Evolutionary conservation across 2,797 vertebrate species (phyloP), one percentile per base, ranked within the genome.

Genomic region (Astyanax mexicanus): DNA sequence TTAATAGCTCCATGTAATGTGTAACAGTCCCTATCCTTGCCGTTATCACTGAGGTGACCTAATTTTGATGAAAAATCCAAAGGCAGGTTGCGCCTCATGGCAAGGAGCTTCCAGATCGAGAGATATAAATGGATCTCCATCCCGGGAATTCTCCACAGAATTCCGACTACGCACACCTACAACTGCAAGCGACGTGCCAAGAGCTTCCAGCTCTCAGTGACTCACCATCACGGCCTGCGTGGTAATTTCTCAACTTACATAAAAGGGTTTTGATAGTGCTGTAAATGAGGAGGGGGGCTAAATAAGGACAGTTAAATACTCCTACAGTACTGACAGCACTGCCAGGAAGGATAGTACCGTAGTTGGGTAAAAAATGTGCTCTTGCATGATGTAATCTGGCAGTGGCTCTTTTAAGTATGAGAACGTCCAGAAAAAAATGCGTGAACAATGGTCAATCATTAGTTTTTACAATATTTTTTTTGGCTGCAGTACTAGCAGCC

Each of bases 91-190:
- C 49, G 42, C 86, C 88, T 87, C 76, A 69, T 72, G 82, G 84
- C 85, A 85, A 84, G 80, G 77, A 84, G 81, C 80, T 74, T 83
- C 76, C 32, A 87, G 72, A 80, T 83, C 77, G 70, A 75, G 80
- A 52, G 81, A 86, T 89, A 90, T 85, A 89, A 91, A 90, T 87
- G 86, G 72, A 73, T 86, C 65, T 42, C 80, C 84, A 86, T 83
- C 84, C 79, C 69, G 85, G 89, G 87, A 89, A 89, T 91, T 87
- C 83, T 74, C 52, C 37, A 66, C 37, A 61, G 54, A 61, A 74
- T 58, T 67, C 51, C 37, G 58, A 74, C 66, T 60, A 74, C 45
- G 49, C 51, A 74, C 66, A 69, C 54, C 79, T 80, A 73, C 64
- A 32, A 72, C 10, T 19, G 27, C 9, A 8, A 55, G 37, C 25